Base-by-base conservation (phyloP, 1,140 invertebrate species). In the Atta colombica region DNA sequence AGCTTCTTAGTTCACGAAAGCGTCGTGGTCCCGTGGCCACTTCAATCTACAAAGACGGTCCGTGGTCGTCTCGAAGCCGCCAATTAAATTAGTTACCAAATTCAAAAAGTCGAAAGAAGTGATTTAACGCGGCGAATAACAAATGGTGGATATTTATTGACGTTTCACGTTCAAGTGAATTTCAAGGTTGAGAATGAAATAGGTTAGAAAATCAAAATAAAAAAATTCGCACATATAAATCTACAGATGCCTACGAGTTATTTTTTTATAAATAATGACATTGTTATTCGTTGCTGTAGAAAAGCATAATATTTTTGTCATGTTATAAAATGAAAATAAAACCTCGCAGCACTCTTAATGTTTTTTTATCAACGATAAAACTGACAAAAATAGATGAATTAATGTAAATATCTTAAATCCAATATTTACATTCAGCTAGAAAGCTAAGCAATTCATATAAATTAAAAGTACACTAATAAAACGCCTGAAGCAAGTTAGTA, bases 11-110 rank as follows among this genome's bases (percentile, higher is more conserved):
- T 89, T 55, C 87, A 61, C 72, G 81, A 88, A 88, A 90, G 75
- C 77, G 78, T 86, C 77, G 81, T 58, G 58, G 72, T 66, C 31
- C 60, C 61, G 86, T 45, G 39, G 51, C 86, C 80, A 75, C 86
- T 90, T 85, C 88, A 80, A 80, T 81, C 88, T 86, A 88, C 89
- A 90, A 87, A 88, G 89, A 77, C 86, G 75, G 86, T 77, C 49
- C 71, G 16, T 25, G 72, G 53, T 25, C 53, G 84, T 60, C 77
- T 80, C 72, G 60, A 87, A 90, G 77, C 88, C 86, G 84, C 88
- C 88, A 89, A 89, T 89, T 89, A 89, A 89, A 84, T 85, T 89
- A 89, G 88, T 89, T 89, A 89, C 88, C 84, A 82, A 89, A 89
- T 89, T 89, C 88, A 71, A 81, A 49, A 85, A 72, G 71, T 89